These are phyloP conservation scores for Ophiodon elongatus DNA, from an alignment of 2,113 vertebrate species.

Conservation along the genomic window DNA sequence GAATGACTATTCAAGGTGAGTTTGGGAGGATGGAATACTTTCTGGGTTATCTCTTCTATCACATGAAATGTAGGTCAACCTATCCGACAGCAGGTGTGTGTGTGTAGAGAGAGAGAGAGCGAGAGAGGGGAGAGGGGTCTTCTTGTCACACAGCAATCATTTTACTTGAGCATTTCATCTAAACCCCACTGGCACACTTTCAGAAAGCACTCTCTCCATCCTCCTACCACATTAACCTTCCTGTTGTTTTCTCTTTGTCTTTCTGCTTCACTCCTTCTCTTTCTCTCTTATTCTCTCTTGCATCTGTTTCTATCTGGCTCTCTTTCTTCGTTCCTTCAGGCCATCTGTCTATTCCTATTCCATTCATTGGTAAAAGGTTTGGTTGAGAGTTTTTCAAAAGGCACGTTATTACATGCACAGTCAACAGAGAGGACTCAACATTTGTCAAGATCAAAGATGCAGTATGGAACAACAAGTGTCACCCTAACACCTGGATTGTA, in stretches of 20 bases:
- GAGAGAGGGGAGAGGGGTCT: background rate
- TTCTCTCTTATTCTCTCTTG: background rate
- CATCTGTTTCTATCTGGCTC: slow-evolving; percentile 3
- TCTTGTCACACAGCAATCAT: slow-evolving; percentile 46
- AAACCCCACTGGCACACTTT: slow-evolving; percentile 56
- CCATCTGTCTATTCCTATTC: slow-evolving; percentile 33
- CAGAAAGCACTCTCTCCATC: slow-evolving; percentile 42
- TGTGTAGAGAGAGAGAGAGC: background rate
- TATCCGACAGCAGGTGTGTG: slow-evolving; percentile 37
- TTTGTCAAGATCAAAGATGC: slow-evolving; percentile 43
- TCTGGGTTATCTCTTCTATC: slow-evolving; percentile 59
- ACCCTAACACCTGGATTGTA: slow-evolving; percentile 26
- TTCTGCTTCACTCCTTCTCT: background rate
- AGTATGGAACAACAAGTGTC: slow-evolving; percentile 18
- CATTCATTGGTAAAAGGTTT: slow-evolving; percentile 33
- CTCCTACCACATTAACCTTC: slow-evolving; percentile 8
- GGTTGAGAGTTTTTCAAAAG: background rate
- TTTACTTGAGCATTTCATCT: slow-evolving; percentile 50
- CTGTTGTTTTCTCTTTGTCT: slow-evolving; percentile 16
- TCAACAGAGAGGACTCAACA: slow-evolving; percentile 42
- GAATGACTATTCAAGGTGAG: slow-evolving; percentile 45
- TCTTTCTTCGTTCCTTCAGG: slow-evolving; percentile 19
- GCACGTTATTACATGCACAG: slow-evolving; percentile 17
- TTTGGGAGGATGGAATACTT: slow-evolving; percentile 22
- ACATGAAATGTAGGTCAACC: slow-evolving; percentile 69